Base-by-base conservation (phyloP, 37 sponge, comb jelly and placozoan genomes). In the Agelas oroides region DNA sequence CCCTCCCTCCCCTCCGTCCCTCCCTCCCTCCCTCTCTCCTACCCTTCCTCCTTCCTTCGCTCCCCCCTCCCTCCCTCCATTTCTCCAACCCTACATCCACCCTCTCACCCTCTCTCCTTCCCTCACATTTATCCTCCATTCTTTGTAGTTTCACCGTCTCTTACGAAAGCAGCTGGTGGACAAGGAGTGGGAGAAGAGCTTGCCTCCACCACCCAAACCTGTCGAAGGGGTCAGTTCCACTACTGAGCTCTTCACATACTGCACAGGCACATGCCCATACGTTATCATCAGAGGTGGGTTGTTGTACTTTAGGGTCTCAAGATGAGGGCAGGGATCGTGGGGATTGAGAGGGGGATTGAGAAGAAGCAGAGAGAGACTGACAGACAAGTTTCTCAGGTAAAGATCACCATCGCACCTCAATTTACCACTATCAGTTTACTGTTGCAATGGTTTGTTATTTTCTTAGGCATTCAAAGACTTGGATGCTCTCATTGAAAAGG, bases 401-500 rank as follows among this genome's bases (percentile, higher is more conserved):
- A 8, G 6, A 46, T 46, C 8, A 46, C 46, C 46, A 12, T n/a
- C 21, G 30, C 13, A 23, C 15, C 17, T 17, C 36, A 34, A 63
- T 28, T 28, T 21, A 12, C 12, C 66, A 69, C 23, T 27, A 32
- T 12, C 5, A 32, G 54, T 71, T 31, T 68, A n/a, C 25, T 17
- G 30, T 79, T n/a, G n/a, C n/a, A n/a, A n/a, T n/a, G n/a, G n/a
- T n/a, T n/a, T n/a, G n/a, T n/a, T 46, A 46, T 46, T 46, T 46
- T 46, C 3, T 46, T 46, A 82, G 85, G 99, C 99, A 19, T 98
- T 98, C 84, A 94, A 92, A 65, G 99, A 98, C 69, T 86, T 98
- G 19, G 91, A 94, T 82, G 94, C 94, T 12, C 93, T 98, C 27
- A 98, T 98, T 87, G 95, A 86, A 28, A 98, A 94, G 89, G 97